phyloP scores from a whole-genome alignment of 2,797 vertebrate genomes.

The Cynodonichthys magdalenae region DNA sequence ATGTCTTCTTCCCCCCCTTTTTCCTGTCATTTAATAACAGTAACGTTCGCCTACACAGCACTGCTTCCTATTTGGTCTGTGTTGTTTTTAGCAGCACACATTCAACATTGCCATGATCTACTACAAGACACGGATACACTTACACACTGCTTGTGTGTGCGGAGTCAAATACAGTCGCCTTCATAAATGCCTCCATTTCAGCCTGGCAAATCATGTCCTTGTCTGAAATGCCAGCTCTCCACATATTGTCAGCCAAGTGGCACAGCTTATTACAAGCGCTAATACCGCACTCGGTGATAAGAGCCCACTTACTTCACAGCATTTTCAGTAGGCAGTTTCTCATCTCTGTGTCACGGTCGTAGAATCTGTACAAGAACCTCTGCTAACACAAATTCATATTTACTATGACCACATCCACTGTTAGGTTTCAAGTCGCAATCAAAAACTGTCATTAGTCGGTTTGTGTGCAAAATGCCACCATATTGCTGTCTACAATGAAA shows the following conservation, averaged over 20 bases:
- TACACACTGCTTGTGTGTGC: conserved; percentile 28
- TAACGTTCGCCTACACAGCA: conserved; percentile 61
- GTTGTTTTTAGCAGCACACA: conserved; percentile 53
- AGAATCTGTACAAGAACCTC: conserved; percentile 13
- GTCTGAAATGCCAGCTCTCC: conserved; percentile 65
- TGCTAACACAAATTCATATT: neutral
- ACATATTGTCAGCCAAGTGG: conserved; percentile 69
- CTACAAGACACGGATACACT: conserved; percentile 46
- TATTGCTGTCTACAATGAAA: conserved; percentile 16
- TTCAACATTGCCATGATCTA: conserved; percentile 55
- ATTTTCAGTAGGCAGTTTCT: conserved; percentile 51
- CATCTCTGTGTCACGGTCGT: conserved; percentile 36
- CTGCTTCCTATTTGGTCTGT: conserved; percentile 45
- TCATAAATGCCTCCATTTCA: conserved; percentile 58
- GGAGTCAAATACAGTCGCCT: conserved; percentile 57
- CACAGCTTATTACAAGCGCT: conserved; percentile 69
- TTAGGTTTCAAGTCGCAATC: conserved; percentile 7
- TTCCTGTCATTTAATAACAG: conserved; percentile 47
- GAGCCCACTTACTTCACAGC: conserved; percentile 63
- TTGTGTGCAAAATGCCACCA: neutral
- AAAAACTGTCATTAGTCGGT: conserved; percentile 18
- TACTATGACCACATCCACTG: neutral
- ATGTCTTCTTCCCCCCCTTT: conserved; percentile 20
- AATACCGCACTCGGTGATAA: conserved; percentile 71
- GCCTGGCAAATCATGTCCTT: conserved; percentile 58